Percentiles rank a stretch among this genome's conserved stretches.
These are phyloP conservation scores for Archilochus colubris DNA, from an alignment of 2,113 vertebrate species.

Conservation along the genomic window DNA sequence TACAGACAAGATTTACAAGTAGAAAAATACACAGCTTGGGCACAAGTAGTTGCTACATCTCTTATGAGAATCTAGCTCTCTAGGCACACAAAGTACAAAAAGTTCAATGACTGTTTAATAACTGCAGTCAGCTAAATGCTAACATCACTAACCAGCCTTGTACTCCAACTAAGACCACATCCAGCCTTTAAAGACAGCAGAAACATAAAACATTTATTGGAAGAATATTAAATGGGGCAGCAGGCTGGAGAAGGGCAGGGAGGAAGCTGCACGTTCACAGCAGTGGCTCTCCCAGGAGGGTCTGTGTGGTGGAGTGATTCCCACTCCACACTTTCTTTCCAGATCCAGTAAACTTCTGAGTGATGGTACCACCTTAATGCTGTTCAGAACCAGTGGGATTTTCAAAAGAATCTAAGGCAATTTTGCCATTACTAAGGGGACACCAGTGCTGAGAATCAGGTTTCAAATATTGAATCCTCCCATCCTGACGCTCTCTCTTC, in stretches of 20 bases:
- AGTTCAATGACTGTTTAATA: neutral
- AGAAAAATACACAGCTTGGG: neutral
- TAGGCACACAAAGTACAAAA: neutral
- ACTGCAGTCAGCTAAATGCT: neutral
- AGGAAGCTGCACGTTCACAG: neutral
- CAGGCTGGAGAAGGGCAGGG: neutral
- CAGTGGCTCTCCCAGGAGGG: neutral
- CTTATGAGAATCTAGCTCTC: neutral
- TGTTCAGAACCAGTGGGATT: neutral
- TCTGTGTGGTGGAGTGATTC: accelerated
- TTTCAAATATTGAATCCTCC: neutral
- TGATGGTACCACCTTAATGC: neutral
- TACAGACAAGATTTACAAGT: neutral
- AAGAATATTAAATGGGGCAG: neutral
- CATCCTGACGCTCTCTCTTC: neutral
- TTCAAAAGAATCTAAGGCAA: neutral
- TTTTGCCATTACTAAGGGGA: neutral
- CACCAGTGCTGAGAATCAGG: neutral
- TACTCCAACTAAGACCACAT: neutral
- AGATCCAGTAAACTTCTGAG: neutral
- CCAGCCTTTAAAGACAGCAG: neutral
- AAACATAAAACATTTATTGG: neutral
- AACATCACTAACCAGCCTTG: neutral
- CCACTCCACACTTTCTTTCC: neutral
- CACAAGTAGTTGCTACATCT: neutral